Evolutionary conservation across 2,113 vertebrate genomes (phyloP).

Genomic region (Laticauda laticaudata): DNA sequence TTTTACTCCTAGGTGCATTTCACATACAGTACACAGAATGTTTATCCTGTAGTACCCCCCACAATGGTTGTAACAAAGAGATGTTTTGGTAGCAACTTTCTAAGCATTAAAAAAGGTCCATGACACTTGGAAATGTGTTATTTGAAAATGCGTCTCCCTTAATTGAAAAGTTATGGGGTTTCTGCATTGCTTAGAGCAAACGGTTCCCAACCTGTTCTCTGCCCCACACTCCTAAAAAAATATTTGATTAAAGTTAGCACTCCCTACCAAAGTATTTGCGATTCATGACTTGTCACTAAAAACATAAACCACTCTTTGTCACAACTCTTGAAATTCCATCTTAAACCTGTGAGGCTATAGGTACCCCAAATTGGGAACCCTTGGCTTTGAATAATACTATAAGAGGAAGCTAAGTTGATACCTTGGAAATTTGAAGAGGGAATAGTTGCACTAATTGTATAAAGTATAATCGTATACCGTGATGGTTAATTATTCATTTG

Average conservation of each 20-base stretch:
- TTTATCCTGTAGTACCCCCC: too few relatives aligned
- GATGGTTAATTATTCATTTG: conserved; percentile 9
- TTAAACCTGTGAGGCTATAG: background rate
- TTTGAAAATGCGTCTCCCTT: background rate
- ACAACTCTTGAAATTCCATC: background rate
- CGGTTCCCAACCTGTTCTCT: background rate
- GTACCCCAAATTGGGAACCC: background rate
- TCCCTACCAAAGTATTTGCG: background rate
- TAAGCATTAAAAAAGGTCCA: background rate
- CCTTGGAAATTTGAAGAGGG: background rate
- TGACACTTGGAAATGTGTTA: background rate
- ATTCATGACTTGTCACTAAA: background rate
- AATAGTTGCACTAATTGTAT: background rate
- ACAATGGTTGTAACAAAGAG: too few relatives aligned
- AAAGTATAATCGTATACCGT: background rate
- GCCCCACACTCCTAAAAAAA: background rate
- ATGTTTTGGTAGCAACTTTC: background rate
- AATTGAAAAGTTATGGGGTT: background rate
- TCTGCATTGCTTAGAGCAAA: background rate
- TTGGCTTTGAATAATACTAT: background rate
- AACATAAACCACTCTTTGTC: background rate
- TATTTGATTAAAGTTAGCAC: background rate
- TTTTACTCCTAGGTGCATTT: background rate
- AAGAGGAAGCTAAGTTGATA: background rate
- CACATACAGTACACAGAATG: background rate